phyloP scores from a whole-genome alignment of 2,113 vertebrate species.

The Gobio gobio region DNA sequence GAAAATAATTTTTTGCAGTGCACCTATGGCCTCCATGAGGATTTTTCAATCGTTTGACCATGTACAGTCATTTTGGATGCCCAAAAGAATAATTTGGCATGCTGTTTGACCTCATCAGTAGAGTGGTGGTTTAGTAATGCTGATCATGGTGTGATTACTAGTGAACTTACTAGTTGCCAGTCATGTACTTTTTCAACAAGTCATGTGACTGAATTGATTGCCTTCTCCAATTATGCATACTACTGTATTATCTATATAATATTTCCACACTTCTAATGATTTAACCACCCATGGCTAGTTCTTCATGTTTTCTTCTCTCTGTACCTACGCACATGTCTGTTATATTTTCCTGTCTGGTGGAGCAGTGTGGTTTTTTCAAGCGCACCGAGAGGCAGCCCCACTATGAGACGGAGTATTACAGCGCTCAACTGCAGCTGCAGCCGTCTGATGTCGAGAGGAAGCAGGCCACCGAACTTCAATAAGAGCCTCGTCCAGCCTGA shows the following conservation, averaged over 20 bases:
- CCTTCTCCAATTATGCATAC: neutral
- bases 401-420: constrained; percentile 86
- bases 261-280: neutral
- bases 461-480: constrained; percentile 77
- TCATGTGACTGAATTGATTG: too few relatives aligned
- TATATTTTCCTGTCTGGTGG: constrained; percentile 13
- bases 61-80: neutral
- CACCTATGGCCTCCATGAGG: constrained; percentile 4
- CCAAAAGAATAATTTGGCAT: neutral
- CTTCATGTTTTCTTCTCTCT: neutral
- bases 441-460: constrained; percentile 84
- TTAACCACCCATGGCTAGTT: constrained; percentile 2
- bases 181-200: neutral
- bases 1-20: too few relatives aligned
- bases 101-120: neutral
- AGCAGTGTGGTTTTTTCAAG: constrained; percentile 91
- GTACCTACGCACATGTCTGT: constrained; percentile 31
- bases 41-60: neutral
- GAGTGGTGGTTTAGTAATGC: neutral
- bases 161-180: neutral
- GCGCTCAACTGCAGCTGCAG: constrained; percentile 85
- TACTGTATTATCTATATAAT: neutral
- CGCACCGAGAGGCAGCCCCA: constrained; percentile 76
- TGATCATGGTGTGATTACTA: neutral
- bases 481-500: constrained; percentile 53